Evolutionary conservation across 2,888 invertebrate species (phyloP), one percentile per base, ranked within the genome.

Genomic region (Ornithoptera alexandrae): DNA sequence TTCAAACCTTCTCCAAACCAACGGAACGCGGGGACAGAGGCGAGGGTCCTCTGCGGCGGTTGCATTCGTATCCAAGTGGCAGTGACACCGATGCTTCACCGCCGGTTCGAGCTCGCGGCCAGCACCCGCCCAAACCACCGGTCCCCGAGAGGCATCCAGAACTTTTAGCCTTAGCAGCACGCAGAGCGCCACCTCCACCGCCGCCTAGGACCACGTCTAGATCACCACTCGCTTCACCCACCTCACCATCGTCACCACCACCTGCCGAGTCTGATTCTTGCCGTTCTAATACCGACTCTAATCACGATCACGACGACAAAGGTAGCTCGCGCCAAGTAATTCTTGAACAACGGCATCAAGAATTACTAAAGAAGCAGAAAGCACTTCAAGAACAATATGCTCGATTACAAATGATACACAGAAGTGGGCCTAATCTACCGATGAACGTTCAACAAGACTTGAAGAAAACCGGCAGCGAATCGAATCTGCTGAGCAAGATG

Each of bases 301-400:
- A 79, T 66, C 75, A 78, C 76, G 82, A 84, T 65, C 74, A 78
- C 76, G 82, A 84, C 73, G 85, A 85, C 50, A 81, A 82, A 69
- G 76, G 80, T 71, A 79, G 79, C 36, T 75, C 84, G 58, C 93
- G 96, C 0, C 97, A 97, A 79, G 94, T 96, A 72, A 94, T 96
- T 65, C 93, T 98, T 66, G 98, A 98, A 82, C 96, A 96, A 81
- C 94, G 98, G 6, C 98, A 98, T 82, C 97, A 97, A 83, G 98
- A 98, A 81, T 92, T 98, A 36, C 89, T 98, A 18, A 95, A 96
- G 75, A 97, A 98, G 80, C 98, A 98, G 83, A 96, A 95, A 77
- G 96, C 97, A 22, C 92, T 98, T 24, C 98, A 98, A 84, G 98
- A 98, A 79, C 98, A 98, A 83, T 98, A 98, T 85, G 96, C 97